Base-by-base conservation (phyloP, 2,113 vertebrate genomes). In the Urocitellus parryii region DNA sequence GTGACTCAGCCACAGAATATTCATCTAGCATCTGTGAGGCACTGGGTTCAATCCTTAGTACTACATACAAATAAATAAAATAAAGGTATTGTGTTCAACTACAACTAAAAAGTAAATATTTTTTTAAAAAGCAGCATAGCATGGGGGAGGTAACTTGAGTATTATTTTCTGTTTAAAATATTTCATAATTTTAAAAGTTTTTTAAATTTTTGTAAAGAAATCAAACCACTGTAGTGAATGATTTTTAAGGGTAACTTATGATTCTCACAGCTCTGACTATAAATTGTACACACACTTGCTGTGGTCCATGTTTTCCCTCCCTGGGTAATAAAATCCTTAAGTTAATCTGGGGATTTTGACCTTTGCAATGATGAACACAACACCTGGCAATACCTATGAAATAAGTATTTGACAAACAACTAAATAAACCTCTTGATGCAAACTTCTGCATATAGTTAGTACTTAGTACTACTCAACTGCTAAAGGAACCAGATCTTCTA, bases 141-240 rank as follows among this genome's bases (percentile, higher is more conserved):
- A 39, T 24, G 20, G n/a, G 29, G 32, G 27, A 25, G 74, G 11
- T 74, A 6, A 88, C 48, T 8, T 80, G 22, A 53, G 37, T 67
- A 84, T 58, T 92, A 51, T 61, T 77, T 70, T 81, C 18, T 27
- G 16, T 53, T 79, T 80, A 27, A 93, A 97, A 77, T 77, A 92
- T 34, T 94, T 88, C 42, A 70, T 63, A 48, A 92, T 51, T 85
- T 95, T 58, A 45, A 45, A 92, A 67, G 16, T 68, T 58, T 91
- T 76, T 53, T 37, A 42, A 90, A 24, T 63, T 63, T 80, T 70
- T 45, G 4, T 32, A 67, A 92, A 48, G 32, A 91, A 89, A 76
- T 37, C 67, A 95, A 90, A 56, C 20, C 18, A 83, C 27, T 24
- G 2, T 18, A 27, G 24, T 94, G 3, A 5, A 53, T 80, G 72